A percentile compares a stretch with the other conserved stretches of the same genome.
phyloP scores from a whole-genome alignment of 2,888 invertebrate species.

The Trimorus sp. region DNA sequence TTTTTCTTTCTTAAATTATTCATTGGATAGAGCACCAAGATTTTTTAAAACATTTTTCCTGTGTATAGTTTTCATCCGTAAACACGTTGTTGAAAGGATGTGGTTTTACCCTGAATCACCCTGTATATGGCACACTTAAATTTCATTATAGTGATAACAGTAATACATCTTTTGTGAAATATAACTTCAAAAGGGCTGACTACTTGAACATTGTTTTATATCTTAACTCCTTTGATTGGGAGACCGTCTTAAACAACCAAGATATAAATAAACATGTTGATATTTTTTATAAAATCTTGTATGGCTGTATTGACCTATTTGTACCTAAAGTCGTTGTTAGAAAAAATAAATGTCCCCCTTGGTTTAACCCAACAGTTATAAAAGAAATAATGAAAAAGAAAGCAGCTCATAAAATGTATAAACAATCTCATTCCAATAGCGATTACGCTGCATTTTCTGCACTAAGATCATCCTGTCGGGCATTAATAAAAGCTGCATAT shows the following conservation, averaged over 20 bases:
- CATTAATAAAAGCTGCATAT: not conserved
- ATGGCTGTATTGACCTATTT: not conserved
- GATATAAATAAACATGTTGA: slow-evolving; percentile 20
- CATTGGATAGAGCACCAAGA: too few relatives aligned
- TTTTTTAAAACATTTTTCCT: too few relatives aligned
- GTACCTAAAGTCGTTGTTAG: not conserved
- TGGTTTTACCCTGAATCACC: too few relatives aligned
- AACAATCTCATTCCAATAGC: not conserved
- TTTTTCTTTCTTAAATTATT: too few relatives aligned
- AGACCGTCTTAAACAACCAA: not conserved
- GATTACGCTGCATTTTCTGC: not conserved
- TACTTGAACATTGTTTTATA: not conserved
- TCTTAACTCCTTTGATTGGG: slow-evolving; percentile 11
- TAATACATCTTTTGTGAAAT: too few relatives aligned
- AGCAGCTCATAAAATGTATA: not conserved
- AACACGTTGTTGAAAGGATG: too few relatives aligned
- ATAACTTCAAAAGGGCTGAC: slow-evolving; percentile 4
- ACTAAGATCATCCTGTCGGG: not conserved
- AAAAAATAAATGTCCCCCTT: slow-evolving; percentile 1
- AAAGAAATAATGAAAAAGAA: slow-evolving; percentile 3
- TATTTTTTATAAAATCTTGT: slow-evolving; percentile 16
- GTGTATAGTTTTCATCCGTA: too few relatives aligned
- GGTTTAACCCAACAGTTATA: slow-evolving; percentile 4
- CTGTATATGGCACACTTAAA: slow-evolving; percentile 1
- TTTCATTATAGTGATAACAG: too few relatives aligned